A percentile compares a stretch with the other conserved stretches of the same genome.
Evolutionary conservation across 2,797 vertebrate species (phyloP).

Genomic region (Oophaga sylvatica): DNA sequence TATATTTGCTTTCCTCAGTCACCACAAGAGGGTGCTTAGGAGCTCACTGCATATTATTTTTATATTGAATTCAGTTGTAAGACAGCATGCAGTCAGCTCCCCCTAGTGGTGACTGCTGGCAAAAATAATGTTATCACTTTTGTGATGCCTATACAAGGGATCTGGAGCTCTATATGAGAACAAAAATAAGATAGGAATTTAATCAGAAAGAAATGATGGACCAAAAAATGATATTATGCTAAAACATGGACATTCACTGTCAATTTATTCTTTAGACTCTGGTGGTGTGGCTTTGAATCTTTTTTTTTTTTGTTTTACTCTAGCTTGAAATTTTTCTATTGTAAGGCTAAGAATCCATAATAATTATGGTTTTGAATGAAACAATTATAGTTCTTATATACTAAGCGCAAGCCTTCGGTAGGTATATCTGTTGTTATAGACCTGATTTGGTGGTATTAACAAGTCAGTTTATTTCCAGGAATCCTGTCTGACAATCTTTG

Average conservation of each 20-base stretch:
- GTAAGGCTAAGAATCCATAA: background rate
- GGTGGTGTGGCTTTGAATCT: background rate
- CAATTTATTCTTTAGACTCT: background rate
- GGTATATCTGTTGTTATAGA: constrained; percentile 30
- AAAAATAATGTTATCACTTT: background rate
- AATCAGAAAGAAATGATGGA: background rate
- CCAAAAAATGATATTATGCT: background rate
- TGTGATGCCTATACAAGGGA: background rate
- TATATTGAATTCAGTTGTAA: too few species aligned
- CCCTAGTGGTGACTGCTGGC: background rate
- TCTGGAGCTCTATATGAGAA: background rate
- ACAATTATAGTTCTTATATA: background rate
- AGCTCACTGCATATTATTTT: too few species aligned
- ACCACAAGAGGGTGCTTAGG: too few species aligned
- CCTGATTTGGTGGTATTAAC: constrained; percentile 35
- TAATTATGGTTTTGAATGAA: background rate
- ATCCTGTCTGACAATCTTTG: constrained; percentile 43
- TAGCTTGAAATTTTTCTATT: background rate
- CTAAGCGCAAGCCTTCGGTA: background rate
- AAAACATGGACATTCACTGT: background rate
- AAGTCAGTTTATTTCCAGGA: constrained; percentile 56
- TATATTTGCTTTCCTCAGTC: too few species aligned
- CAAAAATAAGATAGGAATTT: background rate
- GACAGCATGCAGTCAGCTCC: background rate
- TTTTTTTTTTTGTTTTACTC: background rate